Evolutionary conservation across 2,113 vertebrate species (phyloP).

Genomic region (Perca schrenkii): DNA sequence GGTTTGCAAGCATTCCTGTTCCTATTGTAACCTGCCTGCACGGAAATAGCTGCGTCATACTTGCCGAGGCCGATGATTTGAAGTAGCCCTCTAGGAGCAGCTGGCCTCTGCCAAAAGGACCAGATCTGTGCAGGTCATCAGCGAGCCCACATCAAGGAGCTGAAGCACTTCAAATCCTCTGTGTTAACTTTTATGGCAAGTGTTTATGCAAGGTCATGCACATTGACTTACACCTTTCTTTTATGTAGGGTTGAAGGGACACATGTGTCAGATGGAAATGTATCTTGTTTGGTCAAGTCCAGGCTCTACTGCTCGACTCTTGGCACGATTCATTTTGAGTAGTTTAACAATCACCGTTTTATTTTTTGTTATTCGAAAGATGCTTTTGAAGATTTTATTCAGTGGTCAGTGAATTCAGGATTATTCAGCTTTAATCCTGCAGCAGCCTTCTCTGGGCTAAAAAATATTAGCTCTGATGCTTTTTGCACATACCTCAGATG

Average conservation of each 20-base stretch:
- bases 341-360: constrained; percentile 2
- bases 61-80: constrained; percentile 62
- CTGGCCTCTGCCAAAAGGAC: constrained; percentile 60
- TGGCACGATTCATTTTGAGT: background rate
- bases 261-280: constrained; percentile 70
- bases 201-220: constrained; percentile 85
- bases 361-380: background rate
- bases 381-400: background rate
- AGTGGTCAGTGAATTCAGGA: background rate
- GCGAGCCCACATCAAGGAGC: constrained; percentile 74
- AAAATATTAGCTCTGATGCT: background rate
- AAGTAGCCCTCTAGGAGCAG: constrained; percentile 68
- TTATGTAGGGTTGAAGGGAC: constrained; percentile 70
- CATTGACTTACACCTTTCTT: constrained; percentile 79
- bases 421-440: background rate
- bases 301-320: background rate
- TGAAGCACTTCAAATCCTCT: constrained; percentile 70
- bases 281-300: constrained; percentile 53
- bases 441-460: background rate
- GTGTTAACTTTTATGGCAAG: constrained; percentile 83
- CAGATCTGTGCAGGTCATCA: constrained; percentile 81
- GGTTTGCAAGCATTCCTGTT: constrained; percentile 78
- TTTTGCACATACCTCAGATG: background rate
- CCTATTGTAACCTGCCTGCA: constrained; percentile 73
- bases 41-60: constrained; percentile 79